Conservation (phyloP, 2,797 vertebrate genomes). For the Neosilurus hyrtlii region DNA sequence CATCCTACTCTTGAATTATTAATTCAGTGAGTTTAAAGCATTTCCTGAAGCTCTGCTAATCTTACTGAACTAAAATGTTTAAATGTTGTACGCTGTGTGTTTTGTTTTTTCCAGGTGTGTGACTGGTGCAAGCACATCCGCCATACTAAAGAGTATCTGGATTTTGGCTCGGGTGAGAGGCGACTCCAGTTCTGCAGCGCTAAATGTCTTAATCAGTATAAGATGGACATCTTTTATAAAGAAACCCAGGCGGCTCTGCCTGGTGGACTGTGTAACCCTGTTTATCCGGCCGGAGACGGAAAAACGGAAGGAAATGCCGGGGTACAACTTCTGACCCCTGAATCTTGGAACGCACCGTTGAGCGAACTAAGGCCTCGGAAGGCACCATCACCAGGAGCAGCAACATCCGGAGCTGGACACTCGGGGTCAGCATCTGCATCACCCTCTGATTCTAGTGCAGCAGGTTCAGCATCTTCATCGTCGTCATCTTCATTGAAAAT, state of each 20-base stretch:
- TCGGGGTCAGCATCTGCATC: slow-evolving; percentile 84
- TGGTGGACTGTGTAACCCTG: slow-evolving; percentile 88
- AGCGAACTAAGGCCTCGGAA: slow-evolving; percentile 86
- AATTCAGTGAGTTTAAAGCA: neutral
- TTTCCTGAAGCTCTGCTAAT: neutral
- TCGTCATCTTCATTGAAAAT: slow-evolving; percentile 84
- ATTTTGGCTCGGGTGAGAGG: slow-evolving; percentile 97
- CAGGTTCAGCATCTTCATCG: slow-evolving; percentile 78
- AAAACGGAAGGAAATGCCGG: slow-evolving; percentile 87
- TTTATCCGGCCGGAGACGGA: slow-evolving; percentile 84
- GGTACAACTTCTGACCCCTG: slow-evolving; percentile 96
- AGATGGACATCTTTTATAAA: slow-evolving; percentile 99
- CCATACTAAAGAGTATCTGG: slow-evolving; percentile 99
- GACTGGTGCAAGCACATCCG: slow-evolving; percentile 99
- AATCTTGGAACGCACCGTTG: slow-evolving; percentile 95
- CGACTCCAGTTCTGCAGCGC: slow-evolving; percentile 99
- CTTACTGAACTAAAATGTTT: slow-evolving; percentile 13
- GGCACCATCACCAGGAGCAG: slow-evolving; percentile 85
- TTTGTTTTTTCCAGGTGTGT: slow-evolving; percentile 85
- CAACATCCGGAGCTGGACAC: slow-evolving; percentile 80
- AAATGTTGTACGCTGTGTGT: slow-evolving; percentile 32
- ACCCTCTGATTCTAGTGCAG: slow-evolving; percentile 84
- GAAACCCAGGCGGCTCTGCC: slow-evolving; percentile 98
- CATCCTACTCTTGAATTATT: neutral
- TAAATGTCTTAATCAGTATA: slow-evolving; percentile 99